phyloP scores from a whole-genome alignment of 2,888 invertebrate genomes.

The Leptothorax acervorum region DNA sequence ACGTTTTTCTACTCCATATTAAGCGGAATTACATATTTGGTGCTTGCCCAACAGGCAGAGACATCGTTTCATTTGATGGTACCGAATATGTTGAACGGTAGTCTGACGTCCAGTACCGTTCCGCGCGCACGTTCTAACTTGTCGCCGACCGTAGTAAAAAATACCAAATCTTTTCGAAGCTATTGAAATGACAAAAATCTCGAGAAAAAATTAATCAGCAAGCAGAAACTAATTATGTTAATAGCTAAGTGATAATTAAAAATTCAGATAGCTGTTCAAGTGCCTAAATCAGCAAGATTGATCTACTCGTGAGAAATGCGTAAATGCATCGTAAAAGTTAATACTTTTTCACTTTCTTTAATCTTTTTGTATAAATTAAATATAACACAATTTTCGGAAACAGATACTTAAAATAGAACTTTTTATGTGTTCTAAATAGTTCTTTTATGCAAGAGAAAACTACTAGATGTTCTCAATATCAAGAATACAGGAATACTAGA shows the following conservation, averaged over 20 bases:
- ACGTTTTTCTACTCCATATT: conserved; percentile 61
- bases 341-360: not conserved
- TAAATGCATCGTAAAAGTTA: not conserved
- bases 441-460: not conserved
- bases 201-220: not conserved
- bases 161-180: not conserved
- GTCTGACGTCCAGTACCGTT: not conserved
- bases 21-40: conserved; percentile 51
- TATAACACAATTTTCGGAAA: not conserved
- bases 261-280: conserved; percentile 9
- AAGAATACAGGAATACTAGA: not conserved
- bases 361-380: not conserved
- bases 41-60: conserved; percentile 26
- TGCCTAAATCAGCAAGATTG: not conserved
- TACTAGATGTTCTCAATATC: not conserved
- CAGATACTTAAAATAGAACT: not conserved
- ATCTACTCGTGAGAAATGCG: not conserved
- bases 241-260: conserved; percentile 14
- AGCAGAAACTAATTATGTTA: not conserved
- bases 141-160: not conserved
- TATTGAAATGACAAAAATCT: not conserved
- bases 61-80: conserved; percentile 11
- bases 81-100: conserved; percentile 16
- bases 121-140: not conserved
- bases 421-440: not conserved